Evolutionary conservation across 2,113 vertebrate genomes (phyloP), one percentile per base, ranked within the genome.

Genomic region (Pomatostomus ruficeps): DNA sequence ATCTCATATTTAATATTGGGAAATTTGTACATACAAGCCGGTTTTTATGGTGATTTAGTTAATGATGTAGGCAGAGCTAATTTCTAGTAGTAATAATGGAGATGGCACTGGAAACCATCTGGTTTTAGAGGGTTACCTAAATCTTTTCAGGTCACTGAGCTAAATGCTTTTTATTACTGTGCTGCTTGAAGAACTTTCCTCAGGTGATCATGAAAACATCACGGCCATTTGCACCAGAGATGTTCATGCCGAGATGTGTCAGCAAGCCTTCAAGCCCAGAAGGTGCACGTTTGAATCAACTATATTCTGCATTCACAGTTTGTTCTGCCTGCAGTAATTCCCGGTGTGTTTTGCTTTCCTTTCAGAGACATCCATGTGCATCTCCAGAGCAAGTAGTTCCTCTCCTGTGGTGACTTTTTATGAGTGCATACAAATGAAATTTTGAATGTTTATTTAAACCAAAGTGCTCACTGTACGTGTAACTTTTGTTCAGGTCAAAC

Each of bases 201-300:
- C 46, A 8, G 96, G 97, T 24, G 96, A 99, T 91, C 88, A 97
- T 63, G 98, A 98, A 97, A 99, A 99, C 97, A 98, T 98, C 91
- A 98, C 98, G 98, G 98, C 98, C 29, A 93, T 98, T 85, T 99
- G 98, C 75, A 99, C 98, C 12, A 95, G 98, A 33, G 98, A 98
- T 78, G 97, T 98, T 77, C 97, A 98, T 46, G 98, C 97, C 57
- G 98, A 96, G 98, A 98, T 57, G 97, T 98, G 71, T 98, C 99
- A 61, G 93, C 98, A 72, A 98, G 92, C 80, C 98, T 99, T 72
- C 96, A 98, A 84, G 86, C 97, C 93, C 98, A 98, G 88, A 99
- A 98, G 98, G 98, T 98, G 91, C 78, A 48, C 76, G 8, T 46
- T 54, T 57, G 19, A 46, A 24, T 90, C 4, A 7, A 2, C 18